phyloP scores from a whole-genome alignment of 2,888 invertebrate genomes.

The Sycophila texana region DNA sequence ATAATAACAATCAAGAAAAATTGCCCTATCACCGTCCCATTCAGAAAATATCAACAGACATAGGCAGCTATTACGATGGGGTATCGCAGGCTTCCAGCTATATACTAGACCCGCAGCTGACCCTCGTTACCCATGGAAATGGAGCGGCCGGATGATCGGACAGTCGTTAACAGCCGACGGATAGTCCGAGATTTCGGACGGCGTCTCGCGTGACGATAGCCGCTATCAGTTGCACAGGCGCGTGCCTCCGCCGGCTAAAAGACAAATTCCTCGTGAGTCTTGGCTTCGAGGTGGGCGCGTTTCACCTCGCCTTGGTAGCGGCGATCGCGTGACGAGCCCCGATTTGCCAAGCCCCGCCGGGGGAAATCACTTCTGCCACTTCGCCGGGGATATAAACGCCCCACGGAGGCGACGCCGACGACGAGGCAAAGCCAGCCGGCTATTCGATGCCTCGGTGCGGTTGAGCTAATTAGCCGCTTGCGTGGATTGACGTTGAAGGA shows the following conservation, averaged over 20 bases:
- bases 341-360: constrained; percentile 20
- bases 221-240: not conserved
- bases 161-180: not conserved
- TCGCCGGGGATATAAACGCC: not conserved
- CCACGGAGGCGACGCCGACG: not conserved
- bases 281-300: not conserved
- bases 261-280: constrained; percentile 15
- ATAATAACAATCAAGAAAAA: not conserved
- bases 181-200: not conserved
- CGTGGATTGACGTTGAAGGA: constrained; percentile 12
- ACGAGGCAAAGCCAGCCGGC: not conserved
- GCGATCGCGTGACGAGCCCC: constrained; percentile 46
- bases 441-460: constrained; percentile 6
- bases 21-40: too few relatives aligned
- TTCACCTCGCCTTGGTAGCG: not conserved
- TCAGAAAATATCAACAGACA: too few relatives aligned
- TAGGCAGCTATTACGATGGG: too few relatives aligned
- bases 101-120: too few relatives aligned
- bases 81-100: too few relatives aligned
- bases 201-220: constrained; percentile 1
- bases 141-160: too few relatives aligned
- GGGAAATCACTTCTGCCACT: constrained; percentile 28
- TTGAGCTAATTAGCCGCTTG: constrained; percentile 33
- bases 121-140: too few relatives aligned
- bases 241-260: not conserved